Base-by-base conservation (phyloP, 2,797 vertebrate species). In the Megaceryle alcyon region DNA sequence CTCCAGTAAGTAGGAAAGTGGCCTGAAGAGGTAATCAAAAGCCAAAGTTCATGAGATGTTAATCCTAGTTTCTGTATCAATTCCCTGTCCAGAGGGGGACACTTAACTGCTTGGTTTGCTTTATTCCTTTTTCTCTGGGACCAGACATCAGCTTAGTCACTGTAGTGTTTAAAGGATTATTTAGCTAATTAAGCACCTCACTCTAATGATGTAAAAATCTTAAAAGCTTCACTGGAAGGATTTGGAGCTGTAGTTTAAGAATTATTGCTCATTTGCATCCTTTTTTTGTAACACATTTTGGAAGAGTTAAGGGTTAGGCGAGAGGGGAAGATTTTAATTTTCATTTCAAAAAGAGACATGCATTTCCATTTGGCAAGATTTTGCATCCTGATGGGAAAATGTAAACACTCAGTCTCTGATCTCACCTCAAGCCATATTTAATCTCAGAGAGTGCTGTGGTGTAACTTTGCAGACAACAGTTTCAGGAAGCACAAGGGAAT, bases 201-300 rank as follows among this genome's bases (percentile, higher is more conserved):
- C 28, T 86, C 28, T 73, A 84, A 73, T 68, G 56, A 82, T 56
- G 33, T 77, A 66, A 90, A 85, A 83, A 61, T 72, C 60, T 94
- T 92, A 84, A 95, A 94, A 95, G 92, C 66, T 51, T 86, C 87
- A 76, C 80, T 96, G 94, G 96, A 94, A 94, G 54, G 63, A 81
- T 66, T 17, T 66, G 70, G 95, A 83, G n/a, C 12, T 78, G n/a
- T 65, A 56, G 23, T 19, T 84, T 76, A 86, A 88, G 59, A 94
- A 88, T 91, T 86, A 84, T 70, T 88, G 51, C 77, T 84, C 56
- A 25, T 84, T 92, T 90, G 41, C 7, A 7, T 73, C 68, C 46
- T 81, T 29, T 77, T 68, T 86, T 77, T 63, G 43, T 84, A 82
- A 57, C 16, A 28, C 3, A 19, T 80, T 21, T 95, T 79, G 56